Conservation (phyloP, 2,888 invertebrate species). For the Brachynemurus nebulosus region DNA sequence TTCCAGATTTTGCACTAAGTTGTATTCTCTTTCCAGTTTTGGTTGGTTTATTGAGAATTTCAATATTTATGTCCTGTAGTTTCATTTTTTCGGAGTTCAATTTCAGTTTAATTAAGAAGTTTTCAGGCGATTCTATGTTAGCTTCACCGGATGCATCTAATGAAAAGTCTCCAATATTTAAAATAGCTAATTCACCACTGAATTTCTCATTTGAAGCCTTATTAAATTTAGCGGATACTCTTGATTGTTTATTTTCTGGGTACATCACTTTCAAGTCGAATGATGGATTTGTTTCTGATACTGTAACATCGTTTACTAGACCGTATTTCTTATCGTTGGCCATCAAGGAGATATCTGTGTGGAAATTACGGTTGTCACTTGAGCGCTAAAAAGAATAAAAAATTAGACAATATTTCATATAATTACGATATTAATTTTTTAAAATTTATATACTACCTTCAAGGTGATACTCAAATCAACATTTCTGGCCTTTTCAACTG, state of each 20-base stretch:
- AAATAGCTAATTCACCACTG: constrained; percentile 39
- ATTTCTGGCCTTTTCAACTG: constrained; percentile 37
- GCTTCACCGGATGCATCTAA: constrained; percentile 40
- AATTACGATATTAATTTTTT: background rate
- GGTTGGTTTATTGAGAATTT: constrained; percentile 46
- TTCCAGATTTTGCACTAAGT: constrained; percentile 46
- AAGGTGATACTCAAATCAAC: constrained; percentile 35
- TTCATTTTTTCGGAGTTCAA: constrained; percentile 50
- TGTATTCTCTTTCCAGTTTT: constrained; percentile 47
- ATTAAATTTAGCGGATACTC: constrained; percentile 31
- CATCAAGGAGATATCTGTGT: constrained; percentile 33
- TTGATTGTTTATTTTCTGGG: constrained; percentile 33
- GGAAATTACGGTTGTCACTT: constrained; percentile 22
- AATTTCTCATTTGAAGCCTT: constrained; percentile 42
- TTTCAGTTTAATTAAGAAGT: constrained; percentile 44
- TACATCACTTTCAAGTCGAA: constrained; percentile 40
- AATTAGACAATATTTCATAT: background rate
- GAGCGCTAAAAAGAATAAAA: constrained; percentile 13
- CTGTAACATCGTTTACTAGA: constrained; percentile 36
- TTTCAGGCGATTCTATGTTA: constrained; percentile 44
- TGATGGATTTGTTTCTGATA: constrained; percentile 39
- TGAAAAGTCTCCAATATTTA: constrained; percentile 37
- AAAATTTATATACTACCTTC: constrained; percentile 32
- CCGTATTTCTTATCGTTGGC: constrained; percentile 45
- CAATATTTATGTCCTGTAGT: constrained; percentile 47